Percentiles rank a stretch among this genome's conserved stretches.
phyloP scores from a whole-genome alignment of 2,113 vertebrate genomes.

The Eudorcas thomsonii region DNA sequence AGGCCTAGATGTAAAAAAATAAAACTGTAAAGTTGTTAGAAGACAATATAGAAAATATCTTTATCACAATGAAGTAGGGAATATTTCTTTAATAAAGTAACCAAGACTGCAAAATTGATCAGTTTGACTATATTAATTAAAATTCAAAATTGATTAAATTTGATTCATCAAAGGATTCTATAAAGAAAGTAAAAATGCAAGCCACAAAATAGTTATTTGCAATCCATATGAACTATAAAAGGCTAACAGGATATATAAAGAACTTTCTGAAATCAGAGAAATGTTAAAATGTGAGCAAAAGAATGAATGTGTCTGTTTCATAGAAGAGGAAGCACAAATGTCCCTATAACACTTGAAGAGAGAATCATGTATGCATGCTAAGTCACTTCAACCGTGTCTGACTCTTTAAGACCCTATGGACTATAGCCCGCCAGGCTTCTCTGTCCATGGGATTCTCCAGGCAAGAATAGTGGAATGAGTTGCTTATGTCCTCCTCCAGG shows the following conservation, averaged over 20 bases:
- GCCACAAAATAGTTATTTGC: not conserved
- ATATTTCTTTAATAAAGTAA: conserved; percentile 19
- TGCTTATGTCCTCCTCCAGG: not conserved
- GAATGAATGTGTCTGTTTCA: not conserved
- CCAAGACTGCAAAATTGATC: not conserved
- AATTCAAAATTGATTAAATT: not conserved
- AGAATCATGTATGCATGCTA: not conserved
- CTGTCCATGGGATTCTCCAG: not conserved
- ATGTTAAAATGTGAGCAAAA: not conserved
- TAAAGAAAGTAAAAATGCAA: not conserved
- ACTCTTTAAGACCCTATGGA: not conserved
- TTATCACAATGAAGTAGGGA: not conserved
- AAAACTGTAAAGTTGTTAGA: not conserved
- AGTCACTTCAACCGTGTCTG: not conserved
- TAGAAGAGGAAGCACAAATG: not conserved
- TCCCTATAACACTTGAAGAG: not conserved
- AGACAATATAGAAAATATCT: not conserved
- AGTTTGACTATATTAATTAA: not conserved
- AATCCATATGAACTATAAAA: not conserved
- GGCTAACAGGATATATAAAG: not conserved
- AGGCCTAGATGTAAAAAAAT: conserved; percentile 13
- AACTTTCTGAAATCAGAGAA: not conserved
- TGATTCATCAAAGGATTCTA: not conserved
- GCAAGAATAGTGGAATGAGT: not conserved
- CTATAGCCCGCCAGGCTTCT: not conserved